A percentile compares a stretch with the other conserved stretches of the same genome.
Evolutionary conservation across 1,140 invertebrate species (phyloP).

Genomic region (Lasaia peninsularis): DNA sequence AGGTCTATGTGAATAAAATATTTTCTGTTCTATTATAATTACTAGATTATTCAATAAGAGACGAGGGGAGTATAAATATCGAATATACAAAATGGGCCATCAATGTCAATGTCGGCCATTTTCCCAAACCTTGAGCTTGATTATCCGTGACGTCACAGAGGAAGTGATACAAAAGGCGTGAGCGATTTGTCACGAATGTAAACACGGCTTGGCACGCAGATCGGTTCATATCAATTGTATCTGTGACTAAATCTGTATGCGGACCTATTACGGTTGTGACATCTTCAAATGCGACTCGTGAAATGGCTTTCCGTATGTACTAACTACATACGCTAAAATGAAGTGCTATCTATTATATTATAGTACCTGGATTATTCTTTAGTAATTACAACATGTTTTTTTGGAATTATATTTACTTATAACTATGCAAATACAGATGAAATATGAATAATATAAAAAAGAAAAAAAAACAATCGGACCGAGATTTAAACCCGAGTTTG

Average conservation of each 20-base stretch:
- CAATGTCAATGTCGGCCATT: background rate
- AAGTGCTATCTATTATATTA: too few species aligned
- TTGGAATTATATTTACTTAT: too few species aligned
- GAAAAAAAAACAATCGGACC: too few species aligned
- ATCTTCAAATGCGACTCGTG: background rate
- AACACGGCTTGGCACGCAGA: slow-evolving; percentile 9
- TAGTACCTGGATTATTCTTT: too few species aligned
- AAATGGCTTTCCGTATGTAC: background rate
- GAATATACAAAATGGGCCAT: background rate
- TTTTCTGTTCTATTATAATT: too few species aligned
- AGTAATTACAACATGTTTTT: too few species aligned
- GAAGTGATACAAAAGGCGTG: slow-evolving; percentile 3
- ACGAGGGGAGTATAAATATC: background rate
- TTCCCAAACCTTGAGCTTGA: background rate
- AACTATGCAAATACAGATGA: too few species aligned
- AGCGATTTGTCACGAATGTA: slow-evolving; percentile 9
- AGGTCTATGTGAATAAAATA: too few species aligned
- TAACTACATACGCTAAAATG: too few species aligned
- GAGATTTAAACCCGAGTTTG: too few species aligned
- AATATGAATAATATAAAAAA: too few species aligned
- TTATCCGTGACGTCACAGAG: background rate
- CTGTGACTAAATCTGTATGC: background rate
- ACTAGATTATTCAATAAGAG: too few species aligned
- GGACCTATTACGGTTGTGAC: background rate
- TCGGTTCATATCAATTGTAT: background rate